Evolutionary conservation across 2,797 vertebrate species (phyloP), one percentile per base, ranked within the genome.

Genomic region (Molossus alvarezi): DNA sequence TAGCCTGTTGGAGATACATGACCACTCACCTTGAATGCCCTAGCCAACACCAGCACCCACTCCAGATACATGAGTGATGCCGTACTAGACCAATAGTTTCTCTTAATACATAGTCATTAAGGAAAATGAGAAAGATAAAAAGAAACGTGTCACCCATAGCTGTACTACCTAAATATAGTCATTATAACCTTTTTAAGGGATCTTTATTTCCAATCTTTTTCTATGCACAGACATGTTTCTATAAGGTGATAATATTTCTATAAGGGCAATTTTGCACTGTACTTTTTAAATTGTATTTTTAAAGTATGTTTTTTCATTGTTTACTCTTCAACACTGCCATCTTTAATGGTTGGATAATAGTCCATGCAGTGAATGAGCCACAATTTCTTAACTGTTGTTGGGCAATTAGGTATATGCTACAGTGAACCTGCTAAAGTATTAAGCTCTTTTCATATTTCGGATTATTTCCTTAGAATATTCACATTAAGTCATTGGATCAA

Each of bases 81-180:
- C 64, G 55, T n/a, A 10, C 20, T 65, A 79, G 57, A 72, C 12
- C 71, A 60, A 41, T 27, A 53, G 51, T 88, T 73, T 84, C 45
- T 84, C 29, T 73, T 83, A 80, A 37, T 58, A 45, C 23, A 84
- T 51, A n/a, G 60, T 75, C 67, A 69, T 33, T 69, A 69, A 48
- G 62, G 72, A 79, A 93, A 94, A 85, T 72, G n/a, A 55, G 67
- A 92, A 94, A 69, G 9, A 83, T 80, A 79, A 27, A 83, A 92
- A 62, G 14, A 88, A 91, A 73, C 55, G 72, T n/a, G 62, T 15
- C 81, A 77, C 20, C 53, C 15, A 73, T 20, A 45, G 77, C 15
- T 76, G 33, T 86, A 53, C 85, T 64, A 71, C 33, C 37, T 60
- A 90, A 76, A 64, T 67, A 45, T 33, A 81, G 69, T 21, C 62